Percentiles rank a stretch among this genome's conserved stretches.
Conservation (phyloP, 2,113 vertebrate genomes). For the Rafetus swinhoei region DNA sequence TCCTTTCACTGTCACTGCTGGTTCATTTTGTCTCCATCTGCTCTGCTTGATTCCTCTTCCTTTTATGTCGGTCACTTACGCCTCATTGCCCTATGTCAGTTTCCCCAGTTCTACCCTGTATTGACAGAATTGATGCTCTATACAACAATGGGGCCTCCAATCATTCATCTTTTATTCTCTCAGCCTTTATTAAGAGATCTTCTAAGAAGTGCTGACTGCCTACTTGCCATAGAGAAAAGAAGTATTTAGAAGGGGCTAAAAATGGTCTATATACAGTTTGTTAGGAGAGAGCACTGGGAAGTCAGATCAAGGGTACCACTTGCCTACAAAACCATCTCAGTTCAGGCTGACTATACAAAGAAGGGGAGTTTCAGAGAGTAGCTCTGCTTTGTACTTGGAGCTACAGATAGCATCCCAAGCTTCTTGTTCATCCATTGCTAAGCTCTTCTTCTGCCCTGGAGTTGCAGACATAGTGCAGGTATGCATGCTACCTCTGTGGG, state of each 20-base stretch:
- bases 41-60: not conserved
- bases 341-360: not conserved
- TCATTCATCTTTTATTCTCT: not conserved
- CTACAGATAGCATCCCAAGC: not conserved
- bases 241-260: not conserved
- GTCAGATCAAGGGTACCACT: not conserved
- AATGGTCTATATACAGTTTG: not conserved
- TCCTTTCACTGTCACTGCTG: not conserved
- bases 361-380: not conserved
- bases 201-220: not conserved
- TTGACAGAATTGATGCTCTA: rapidly evolving
- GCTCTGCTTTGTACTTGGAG: not conserved
- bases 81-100: not conserved
- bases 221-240: not conserved
- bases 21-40: not conserved
- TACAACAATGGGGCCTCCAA: not conserved
- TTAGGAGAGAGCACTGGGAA: not conserved
- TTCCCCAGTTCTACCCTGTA: not conserved
- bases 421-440: not conserved
- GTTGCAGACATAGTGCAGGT: not conserved
- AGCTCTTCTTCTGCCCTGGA: not conserved
- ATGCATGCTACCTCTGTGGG: not conserved
- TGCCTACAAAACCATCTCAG: not conserved
- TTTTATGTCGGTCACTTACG: not conserved
- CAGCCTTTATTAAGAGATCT: not conserved